Conservation (phyloP, 1,140 invertebrate genomes). For the Daktulosphaira vitifoliae region DNA sequence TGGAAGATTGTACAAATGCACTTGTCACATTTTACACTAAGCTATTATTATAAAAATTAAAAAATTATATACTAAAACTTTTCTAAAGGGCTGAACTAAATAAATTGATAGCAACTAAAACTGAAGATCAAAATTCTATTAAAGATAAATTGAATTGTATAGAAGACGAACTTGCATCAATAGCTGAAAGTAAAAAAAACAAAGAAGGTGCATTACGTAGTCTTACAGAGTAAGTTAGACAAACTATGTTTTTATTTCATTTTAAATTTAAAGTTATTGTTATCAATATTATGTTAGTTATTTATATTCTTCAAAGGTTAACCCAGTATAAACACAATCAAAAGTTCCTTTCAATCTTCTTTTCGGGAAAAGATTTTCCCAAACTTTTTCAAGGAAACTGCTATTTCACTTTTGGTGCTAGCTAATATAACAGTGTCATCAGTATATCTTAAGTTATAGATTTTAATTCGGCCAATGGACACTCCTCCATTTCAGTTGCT, state of each 20-base stretch:
- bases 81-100: neutral
- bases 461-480: constrained; percentile 2
- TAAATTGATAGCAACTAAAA: neutral
- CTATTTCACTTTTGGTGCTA: neutral
- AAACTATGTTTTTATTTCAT: too few relatives aligned
- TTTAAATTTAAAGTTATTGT: too few relatives aligned
- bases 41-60: too few relatives aligned
- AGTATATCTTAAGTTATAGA: constrained; percentile 21
- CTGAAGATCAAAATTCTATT: neutral
- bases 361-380: too few relatives aligned
- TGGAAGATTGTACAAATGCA: too few relatives aligned
- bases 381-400: neutral
- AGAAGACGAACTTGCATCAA: neutral
- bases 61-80: too few relatives aligned
- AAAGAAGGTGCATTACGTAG: neutral
- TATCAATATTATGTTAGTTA: too few relatives aligned
- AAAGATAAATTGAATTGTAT: neutral
- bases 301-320: too few relatives aligned
- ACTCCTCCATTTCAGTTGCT: too few relatives aligned
- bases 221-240: neutral
- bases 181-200: neutral
- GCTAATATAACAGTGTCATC: constrained; percentile 19
- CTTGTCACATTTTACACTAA: too few relatives aligned
- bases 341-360: too few relatives aligned
- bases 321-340: too few relatives aligned